Base-by-base conservation (phyloP, 2,888 invertebrate genomes). In the Noctua fimbriata region DNA sequence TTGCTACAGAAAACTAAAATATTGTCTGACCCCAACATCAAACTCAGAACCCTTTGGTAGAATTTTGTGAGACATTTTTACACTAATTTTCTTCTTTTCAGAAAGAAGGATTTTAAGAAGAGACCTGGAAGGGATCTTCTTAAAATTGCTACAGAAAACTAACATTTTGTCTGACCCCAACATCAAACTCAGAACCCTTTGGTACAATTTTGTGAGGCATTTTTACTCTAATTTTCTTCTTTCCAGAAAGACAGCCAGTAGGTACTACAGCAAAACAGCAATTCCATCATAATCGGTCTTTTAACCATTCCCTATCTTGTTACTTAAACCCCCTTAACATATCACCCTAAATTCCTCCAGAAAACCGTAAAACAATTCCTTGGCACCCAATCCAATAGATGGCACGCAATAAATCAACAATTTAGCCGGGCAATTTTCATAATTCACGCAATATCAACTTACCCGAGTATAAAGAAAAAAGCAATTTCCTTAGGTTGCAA, bases 401-500 rank as follows among this genome's bases (percentile, higher is more conserved):
- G 90, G 92, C 77, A 78, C 87, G 91, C 90, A 93, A 96, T 96
- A 96, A 96, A 96, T 96, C 96, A 96, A 95, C 95, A 96, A 95
- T 96, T 96, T 95, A 95, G 95, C 93, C 87, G 89, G 87, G 94
- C 96, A 95, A 96, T 96, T 96, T 96, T 94, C 96, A 96, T 96
- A 96, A 96, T 96, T 96, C 96, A 96, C 95, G 94, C 95, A 95
- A 95, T 96, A 96, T 96, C 96, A 96, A 96, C 94, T 96, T 95
- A 95, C 94, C 91, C 91, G 92, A 91, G 94, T 94, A 95, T 95
- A 95, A 96, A 96, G 96, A 96, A 96, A 96, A 96, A 96, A 95
- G 96, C 96, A 96, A 96, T 96, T 96, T 96, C 95, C 96, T 94
- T 91, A 89, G 94, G 94, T 94, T 95, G 94, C 95, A 95, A 95